Evolutionary conservation across 2,113 vertebrate genomes (phyloP).

Genomic region (Alaudala cheleensis): DNA sequence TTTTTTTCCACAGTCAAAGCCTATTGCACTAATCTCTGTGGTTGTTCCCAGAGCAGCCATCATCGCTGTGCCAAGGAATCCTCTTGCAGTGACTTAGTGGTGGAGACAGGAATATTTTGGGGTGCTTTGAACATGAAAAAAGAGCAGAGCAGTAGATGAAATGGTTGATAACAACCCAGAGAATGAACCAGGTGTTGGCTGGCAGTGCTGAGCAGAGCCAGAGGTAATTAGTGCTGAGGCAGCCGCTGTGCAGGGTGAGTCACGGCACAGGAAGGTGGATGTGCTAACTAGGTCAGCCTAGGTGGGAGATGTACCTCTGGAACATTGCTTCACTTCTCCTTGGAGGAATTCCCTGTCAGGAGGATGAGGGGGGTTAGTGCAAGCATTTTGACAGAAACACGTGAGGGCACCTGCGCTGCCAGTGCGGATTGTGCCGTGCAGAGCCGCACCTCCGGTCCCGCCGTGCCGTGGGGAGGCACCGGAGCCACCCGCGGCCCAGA

Average conservation of each 20-base stretch:
- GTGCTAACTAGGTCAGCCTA: background rate
- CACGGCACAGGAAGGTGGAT: background rate
- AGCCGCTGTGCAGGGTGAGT: background rate
- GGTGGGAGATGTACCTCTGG: background rate
- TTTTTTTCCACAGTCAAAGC: background rate
- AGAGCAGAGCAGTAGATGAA: background rate
- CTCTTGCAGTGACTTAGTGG: background rate
- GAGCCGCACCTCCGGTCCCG: rapidly evolving
- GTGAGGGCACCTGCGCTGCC: background rate
- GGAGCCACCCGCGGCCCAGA: rapidly evolving
- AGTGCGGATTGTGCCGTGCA: rapidly evolving
- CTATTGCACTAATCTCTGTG: background rate
- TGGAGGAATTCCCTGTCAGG: background rate
- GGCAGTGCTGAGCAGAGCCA: background rate
- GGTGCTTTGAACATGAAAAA: background rate
- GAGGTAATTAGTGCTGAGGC: background rate
- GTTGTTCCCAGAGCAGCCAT: background rate
- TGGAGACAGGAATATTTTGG: background rate
- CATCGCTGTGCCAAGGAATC: background rate
- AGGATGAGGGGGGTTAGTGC: background rate
- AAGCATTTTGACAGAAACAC: background rate
- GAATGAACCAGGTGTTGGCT: background rate
- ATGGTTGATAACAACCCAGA: background rate
- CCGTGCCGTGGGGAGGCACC: rapidly evolving
- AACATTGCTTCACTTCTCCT: background rate